These are phyloP conservation scores for Cosmorhoe ocellata DNA, from an alignment of 2,888 invertebrate species.

Conservation along the genomic window DNA sequence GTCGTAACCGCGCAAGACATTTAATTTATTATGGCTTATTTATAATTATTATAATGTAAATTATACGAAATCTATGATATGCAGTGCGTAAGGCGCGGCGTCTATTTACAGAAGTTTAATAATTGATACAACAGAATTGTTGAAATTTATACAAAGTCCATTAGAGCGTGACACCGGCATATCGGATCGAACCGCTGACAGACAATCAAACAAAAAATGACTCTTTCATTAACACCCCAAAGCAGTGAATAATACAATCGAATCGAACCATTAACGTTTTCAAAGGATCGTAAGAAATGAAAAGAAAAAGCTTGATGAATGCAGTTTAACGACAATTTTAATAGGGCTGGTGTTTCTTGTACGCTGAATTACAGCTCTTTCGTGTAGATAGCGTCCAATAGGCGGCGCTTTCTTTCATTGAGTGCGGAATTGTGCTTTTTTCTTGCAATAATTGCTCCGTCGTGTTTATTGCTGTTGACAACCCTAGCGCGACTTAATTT, in stretches of 20 bases:
- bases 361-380: constrained; percentile 56
- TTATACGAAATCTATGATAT: too few relatives aligned
- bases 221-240: constrained; percentile 37
- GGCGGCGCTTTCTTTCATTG: constrained; percentile 47
- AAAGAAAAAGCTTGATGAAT: constrained; percentile 56
- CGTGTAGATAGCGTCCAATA: constrained; percentile 43
- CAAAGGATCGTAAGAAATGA: constrained; percentile 48
- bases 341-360: constrained; percentile 58
- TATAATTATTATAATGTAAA: too few relatives aligned
- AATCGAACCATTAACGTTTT: constrained; percentile 56
- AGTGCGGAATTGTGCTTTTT: constrained; percentile 39
- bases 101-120: background rate
- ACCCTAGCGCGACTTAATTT: constrained; percentile 37
- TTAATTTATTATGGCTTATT: too few relatives aligned
- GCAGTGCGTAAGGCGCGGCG: too few relatives aligned
- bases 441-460: constrained; percentile 40
- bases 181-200: constrained; percentile 15
- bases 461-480: constrained; percentile 46
- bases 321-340: constrained; percentile 57
- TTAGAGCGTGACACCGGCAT: constrained; percentile 7
- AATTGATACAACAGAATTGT: constrained; percentile 1
- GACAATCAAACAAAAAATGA: constrained; percentile 27
- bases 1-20: too few relatives aligned
- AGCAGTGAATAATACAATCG: constrained; percentile 42
- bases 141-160: constrained; percentile 12